Percentiles rank a stretch among this genome's conserved stretches.
These are phyloP conservation scores for Coccyzus lansbergi DNA, from an alignment of 2,797 vertebrate genomes.

Conservation along the genomic window DNA sequence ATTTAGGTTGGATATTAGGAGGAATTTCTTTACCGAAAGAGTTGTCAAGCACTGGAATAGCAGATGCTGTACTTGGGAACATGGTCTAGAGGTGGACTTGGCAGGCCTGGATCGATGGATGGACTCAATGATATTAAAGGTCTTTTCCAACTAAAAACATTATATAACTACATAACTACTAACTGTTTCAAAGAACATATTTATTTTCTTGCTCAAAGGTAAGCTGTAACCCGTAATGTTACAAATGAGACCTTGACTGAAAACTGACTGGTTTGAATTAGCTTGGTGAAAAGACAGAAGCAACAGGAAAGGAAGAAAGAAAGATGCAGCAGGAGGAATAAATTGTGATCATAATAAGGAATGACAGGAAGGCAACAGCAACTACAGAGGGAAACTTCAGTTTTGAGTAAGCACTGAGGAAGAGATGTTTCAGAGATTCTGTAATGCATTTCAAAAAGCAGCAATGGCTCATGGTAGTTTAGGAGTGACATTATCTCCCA, in stretches of 20 bases:
- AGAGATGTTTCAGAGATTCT: not conserved
- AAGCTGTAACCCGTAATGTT: not conserved
- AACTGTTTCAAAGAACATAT: not conserved
- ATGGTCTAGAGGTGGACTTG: no score
- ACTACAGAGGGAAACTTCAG: not conserved
- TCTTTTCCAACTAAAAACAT: no score
- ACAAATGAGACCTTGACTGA: not conserved
- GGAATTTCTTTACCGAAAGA: no score
- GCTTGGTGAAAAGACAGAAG: not conserved
- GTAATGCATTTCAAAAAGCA: not conserved
- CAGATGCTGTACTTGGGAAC: no score
- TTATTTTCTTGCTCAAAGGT: conserved; percentile 14
- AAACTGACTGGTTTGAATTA: not conserved
- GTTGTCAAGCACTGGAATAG: no score
- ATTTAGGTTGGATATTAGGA: no score
- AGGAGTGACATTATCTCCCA: not conserved
- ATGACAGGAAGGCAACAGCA: not conserved
- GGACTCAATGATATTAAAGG: no score
- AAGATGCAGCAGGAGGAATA: not conserved
- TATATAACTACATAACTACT: not conserved
- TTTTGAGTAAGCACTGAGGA: accelerated
- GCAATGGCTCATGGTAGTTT: not conserved
- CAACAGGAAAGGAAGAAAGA: not conserved
- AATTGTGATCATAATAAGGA: not conserved
- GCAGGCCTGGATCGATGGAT: no score